Percentiles rank a stretch among this genome's conserved stretches.
Evolutionary conservation across 2,113 vertebrate genomes (phyloP).

Genomic region (Talpa occidentalis): DNA sequence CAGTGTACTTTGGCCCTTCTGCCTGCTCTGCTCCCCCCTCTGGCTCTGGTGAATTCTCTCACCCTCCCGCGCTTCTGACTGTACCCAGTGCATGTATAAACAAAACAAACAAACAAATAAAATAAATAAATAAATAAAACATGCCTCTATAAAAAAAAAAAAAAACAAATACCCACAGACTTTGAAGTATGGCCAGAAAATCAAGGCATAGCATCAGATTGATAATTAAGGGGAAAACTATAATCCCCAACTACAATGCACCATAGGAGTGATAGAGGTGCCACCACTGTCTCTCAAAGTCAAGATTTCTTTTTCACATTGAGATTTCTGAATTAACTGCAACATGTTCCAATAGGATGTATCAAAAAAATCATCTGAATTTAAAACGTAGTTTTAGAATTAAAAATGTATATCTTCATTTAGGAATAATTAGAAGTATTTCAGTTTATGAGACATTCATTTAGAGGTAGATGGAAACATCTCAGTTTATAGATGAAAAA

Average conservation of each 20-base stretch:
- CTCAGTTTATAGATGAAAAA: slow-evolving; percentile 1
- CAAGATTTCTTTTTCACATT: not conserved
- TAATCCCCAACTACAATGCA: not conserved
- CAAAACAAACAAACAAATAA: no score
- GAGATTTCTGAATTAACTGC: not conserved
- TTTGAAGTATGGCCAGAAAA: not conserved
- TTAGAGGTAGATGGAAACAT: not conserved
- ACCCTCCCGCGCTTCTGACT: no score
- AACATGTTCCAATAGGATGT: not conserved
- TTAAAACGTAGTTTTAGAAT: slow-evolving; percentile 13
- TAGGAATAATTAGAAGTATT: not conserved
- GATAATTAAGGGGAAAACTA: not conserved
- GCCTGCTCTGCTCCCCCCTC: no score
- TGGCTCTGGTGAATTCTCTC: no score
- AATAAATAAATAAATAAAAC: no score
- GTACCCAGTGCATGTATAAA: no score
- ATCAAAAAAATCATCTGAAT: slow-evolving; percentile 17
- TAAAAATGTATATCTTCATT: not conserved
- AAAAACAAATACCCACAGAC: not conserved
- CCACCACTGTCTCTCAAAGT: not conserved
- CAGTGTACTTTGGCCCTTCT: no score
- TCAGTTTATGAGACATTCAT: not conserved
- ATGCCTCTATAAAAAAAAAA: no score
- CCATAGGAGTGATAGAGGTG: not conserved
- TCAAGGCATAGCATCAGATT: not conserved